Evolutionary conservation across 2,888 invertebrate species (phyloP), one percentile per base, ranked within the genome.

Genomic region (Branchellion lobata): DNA sequence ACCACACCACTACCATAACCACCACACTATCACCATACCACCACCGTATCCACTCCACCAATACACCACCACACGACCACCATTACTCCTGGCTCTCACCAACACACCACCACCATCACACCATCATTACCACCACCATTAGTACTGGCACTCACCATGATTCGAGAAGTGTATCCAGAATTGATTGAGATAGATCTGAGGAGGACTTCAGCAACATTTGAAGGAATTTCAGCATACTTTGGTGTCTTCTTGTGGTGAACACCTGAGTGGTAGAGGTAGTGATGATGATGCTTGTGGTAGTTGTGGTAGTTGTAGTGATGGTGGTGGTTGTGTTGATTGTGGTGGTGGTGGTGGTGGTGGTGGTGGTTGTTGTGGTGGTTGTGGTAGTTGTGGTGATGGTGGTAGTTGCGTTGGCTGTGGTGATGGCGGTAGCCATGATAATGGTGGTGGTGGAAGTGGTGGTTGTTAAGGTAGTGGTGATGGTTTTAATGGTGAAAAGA

Each of bases 91-190:
- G n/a, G n/a, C n/a, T n/a, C n/a, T n/a, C n/a, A n/a, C n/a, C n/a
- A n/a, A n/a, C n/a, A n/a, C n/a, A n/a, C n/a, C n/a, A n/a, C n/a
- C n/a, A n/a, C n/a, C n/a, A n/a, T n/a, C n/a, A n/a, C n/a, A n/a
- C n/a, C n/a, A n/a, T n/a, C n/a, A n/a, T n/a, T n/a, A n/a, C n/a
- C n/a, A n/a, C n/a, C n/a, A n/a, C n/a, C n/a, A n/a, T n/a, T n/a
- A n/a, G n/a, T n/a, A n/a, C n/a, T n/a, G n/a, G n/a, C n/a, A 80
- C 90, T 90, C 89, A 94, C 94, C 93, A 96, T 92, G 85, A 96
- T 92, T 87, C 94, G 92, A 79, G 98, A 96, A 69, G 98, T 97
- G 88, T 97, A 99, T 36, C 97, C 96, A 87, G 95, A 95, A 90
- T 99, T 99, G 83, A 99, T 91, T 36, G 96, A 90, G 83, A 99